Evolutionary conservation across 2,113 vertebrate genomes (phyloP).

Genomic region (Crotalus horridus): DNA sequence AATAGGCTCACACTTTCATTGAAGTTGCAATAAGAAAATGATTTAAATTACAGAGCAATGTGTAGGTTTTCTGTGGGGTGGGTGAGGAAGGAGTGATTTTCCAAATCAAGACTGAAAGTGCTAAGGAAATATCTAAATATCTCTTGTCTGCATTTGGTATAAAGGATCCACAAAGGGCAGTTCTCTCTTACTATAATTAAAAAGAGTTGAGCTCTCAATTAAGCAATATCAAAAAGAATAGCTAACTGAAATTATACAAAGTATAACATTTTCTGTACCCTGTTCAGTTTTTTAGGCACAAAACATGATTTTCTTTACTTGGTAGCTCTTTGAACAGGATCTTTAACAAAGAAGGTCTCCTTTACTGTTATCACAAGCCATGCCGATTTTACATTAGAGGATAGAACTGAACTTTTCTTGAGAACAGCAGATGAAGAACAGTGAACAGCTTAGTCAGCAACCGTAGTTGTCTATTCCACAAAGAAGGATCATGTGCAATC

Average conservation of each 20-base stretch:
- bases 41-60: background rate
- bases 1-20: background rate
- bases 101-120: background rate
- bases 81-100: background rate
- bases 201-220: background rate
- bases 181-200: conserved; percentile 30
- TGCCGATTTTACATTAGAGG: conserved; percentile 26
- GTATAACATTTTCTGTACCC: background rate
- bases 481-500: conserved; percentile 28
- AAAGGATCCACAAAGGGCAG: background rate
- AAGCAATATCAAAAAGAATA: background rate
- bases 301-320: conserved; percentile 24
- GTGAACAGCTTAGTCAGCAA: conserved; percentile 48
- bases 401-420: conserved; percentile 50
- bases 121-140: background rate
- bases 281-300: conserved; percentile 1
- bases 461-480: conserved; percentile 34
- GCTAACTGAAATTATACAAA: conserved; percentile 19
- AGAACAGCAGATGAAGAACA: conserved; percentile 42
- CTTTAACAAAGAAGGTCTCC: conserved; percentile 37
- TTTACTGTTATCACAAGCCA: conserved; percentile 18
- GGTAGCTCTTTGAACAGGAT: conserved; percentile 28
- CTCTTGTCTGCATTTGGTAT: conserved; percentile 14
- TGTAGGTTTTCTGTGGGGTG: background rate
- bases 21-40: background rate